phyloP scores from a whole-genome alignment of 2,888 invertebrate species.

The Drosophila algonquin region DNA sequence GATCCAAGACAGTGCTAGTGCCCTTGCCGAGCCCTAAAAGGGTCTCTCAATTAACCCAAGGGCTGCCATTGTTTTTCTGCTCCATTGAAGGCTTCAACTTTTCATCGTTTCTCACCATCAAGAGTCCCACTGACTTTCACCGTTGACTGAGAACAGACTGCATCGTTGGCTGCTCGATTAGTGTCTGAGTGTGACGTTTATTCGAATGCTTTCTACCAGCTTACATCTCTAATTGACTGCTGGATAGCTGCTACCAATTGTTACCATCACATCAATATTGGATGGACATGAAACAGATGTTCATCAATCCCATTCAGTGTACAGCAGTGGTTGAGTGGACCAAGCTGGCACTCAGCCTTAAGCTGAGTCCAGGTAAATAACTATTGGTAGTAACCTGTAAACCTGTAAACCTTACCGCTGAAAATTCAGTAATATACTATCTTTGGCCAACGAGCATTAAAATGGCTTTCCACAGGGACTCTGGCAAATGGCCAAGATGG shows the following conservation, averaged over 20 bases:
- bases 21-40: not conserved
- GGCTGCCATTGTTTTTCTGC: not conserved
- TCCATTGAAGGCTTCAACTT: not conserved
- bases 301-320: not conserved
- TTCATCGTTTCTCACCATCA: not conserved
- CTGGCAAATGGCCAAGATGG: too few relatives aligned
- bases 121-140: not conserved
- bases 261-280: not conserved
- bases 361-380: too few relatives aligned
- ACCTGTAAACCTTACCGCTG: too few relatives aligned
- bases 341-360: too few relatives aligned
- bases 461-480: too few relatives aligned
- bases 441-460: too few relatives aligned
- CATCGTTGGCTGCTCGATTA: not conserved
- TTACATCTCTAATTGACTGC: not conserved
- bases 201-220: not conserved
- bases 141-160: not conserved
- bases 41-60: conserved; percentile 7
- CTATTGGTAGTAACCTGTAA: too few relatives aligned
- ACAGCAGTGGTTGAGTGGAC: too few relatives aligned
- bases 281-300: not conserved
- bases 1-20: not conserved
- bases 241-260: too few relatives aligned
- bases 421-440: too few relatives aligned
- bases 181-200: not conserved